Conservation (phyloP, 2,113 vertebrate genomes). For the Gallinago paraguaiae region DNA sequence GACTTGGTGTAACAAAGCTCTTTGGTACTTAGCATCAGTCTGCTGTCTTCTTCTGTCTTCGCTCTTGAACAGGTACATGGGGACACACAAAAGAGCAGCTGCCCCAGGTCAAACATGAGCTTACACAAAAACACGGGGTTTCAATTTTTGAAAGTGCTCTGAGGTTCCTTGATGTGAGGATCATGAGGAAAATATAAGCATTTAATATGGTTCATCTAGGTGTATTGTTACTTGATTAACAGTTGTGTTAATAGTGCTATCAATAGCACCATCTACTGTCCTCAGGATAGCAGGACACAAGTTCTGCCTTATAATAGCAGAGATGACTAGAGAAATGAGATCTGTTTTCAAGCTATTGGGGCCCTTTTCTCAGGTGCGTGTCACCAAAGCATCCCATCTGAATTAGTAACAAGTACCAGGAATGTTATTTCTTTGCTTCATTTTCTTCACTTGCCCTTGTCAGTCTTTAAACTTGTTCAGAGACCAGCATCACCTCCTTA, state of each 20-base stretch:
- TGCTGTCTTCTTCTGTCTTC: not conserved
- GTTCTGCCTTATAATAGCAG: not conserved
- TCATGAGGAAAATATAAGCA: not conserved
- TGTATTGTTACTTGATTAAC: not conserved
- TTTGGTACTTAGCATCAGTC: not conserved
- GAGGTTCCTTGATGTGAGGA: not conserved
- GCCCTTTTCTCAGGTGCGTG: not conserved
- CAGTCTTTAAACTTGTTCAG: not conserved
- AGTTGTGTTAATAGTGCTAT: not conserved
- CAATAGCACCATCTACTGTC: slow-evolving; percentile 50
- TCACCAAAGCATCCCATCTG: not conserved
- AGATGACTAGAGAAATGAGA: not conserved
- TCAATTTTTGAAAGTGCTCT: not conserved
- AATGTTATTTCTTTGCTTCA: not conserved
- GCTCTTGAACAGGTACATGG: not conserved
- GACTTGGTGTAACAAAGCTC: not conserved
- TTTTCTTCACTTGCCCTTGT: not conserved
- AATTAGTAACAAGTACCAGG: not conserved
- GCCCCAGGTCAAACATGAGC: not conserved
- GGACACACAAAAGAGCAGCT: not conserved
- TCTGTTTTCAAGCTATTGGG: not conserved
- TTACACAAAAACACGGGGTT: not conserved
- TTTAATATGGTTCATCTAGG: not conserved
- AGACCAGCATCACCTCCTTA: not conserved
- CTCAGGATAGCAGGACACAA: not conserved